phyloP scores from a whole-genome alignment of 2,888 invertebrate genomes.

The Caenorhabditis doughertyi region DNA sequence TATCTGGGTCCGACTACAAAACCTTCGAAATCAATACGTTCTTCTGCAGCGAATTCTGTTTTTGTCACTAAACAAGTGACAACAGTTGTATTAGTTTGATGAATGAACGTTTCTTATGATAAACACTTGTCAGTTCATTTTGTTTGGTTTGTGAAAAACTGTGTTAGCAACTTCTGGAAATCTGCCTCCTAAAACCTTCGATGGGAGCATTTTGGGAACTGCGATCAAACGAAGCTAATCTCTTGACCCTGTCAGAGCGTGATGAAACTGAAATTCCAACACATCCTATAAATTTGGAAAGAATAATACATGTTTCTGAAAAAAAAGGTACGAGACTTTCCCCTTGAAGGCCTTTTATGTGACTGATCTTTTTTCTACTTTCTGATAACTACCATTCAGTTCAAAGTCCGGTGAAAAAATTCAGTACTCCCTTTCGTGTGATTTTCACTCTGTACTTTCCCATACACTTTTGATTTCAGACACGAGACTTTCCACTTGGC shows the following conservation, averaged over 20 bases:
- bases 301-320: background rate
- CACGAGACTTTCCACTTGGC: background rate
- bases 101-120: background rate
- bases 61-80: background rate
- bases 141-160: too few species aligned
- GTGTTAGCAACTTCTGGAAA: too few species aligned
- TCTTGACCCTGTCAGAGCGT: too few species aligned
- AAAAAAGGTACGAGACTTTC: background rate
- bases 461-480: background rate
- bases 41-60: background rate
- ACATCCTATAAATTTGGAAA: background rate
- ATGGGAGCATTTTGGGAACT: too few species aligned
- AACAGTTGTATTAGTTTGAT: background rate
- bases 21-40: background rate
- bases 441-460: background rate
- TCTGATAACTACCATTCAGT: background rate
- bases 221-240: too few species aligned
- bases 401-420: slow-evolving; percentile 17
- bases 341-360: background rate
- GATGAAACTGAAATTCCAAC: background rate
- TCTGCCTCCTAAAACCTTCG: too few species aligned
- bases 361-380: background rate
- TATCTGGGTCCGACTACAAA: background rate
- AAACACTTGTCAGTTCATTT: too few species aligned
- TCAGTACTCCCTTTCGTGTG: slow-evolving; percentile 17